phyloP scores from a whole-genome alignment of 2,888 invertebrate genomes.

The Mythimna pallens region DNA sequence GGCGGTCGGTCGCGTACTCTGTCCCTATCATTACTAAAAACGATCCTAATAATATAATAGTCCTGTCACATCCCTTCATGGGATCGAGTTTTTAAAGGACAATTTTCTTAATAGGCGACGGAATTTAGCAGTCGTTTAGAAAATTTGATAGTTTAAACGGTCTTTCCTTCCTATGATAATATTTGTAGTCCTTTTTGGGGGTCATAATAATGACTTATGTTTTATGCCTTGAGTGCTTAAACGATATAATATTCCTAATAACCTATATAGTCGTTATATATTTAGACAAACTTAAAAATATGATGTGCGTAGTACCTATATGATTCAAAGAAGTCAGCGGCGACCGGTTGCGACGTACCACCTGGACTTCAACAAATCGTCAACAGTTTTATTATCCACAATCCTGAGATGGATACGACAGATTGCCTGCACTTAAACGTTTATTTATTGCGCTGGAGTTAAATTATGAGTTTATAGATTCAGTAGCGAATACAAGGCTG shows the following conservation, averaged over 20 bases:
- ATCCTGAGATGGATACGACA: slow-evolving; percentile 64
- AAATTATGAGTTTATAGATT: slow-evolving; percentile 68
- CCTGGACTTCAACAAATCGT: slow-evolving; percentile 59
- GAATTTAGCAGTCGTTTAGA: slow-evolving; percentile 85
- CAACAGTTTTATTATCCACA: slow-evolving; percentile 63
- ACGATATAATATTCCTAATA: slow-evolving; percentile 22
- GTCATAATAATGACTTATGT: slow-evolving; percentile 67
- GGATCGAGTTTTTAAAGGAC: slow-evolving; percentile 85
- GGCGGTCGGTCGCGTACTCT: slow-evolving; percentile 84
- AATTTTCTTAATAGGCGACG: slow-evolving; percentile 86
- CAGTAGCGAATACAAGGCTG: slow-evolving; percentile 64
- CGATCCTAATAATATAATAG: slow-evolving; percentile 90
- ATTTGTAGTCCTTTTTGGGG: slow-evolving; percentile 64
- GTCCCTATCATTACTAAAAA: slow-evolving; percentile 89
- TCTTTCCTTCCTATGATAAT: slow-evolving; percentile 71
- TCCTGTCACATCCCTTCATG: slow-evolving; percentile 87
- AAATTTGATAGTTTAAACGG: slow-evolving; percentile 79
- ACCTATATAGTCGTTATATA: slow-evolving; percentile 3
- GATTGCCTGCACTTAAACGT: slow-evolving; percentile 65
- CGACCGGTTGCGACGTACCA: slow-evolving; percentile 41
- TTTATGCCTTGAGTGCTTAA: slow-evolving; percentile 14
- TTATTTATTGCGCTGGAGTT: slow-evolving; percentile 64
- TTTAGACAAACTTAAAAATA: slow-evolving; percentile 40
- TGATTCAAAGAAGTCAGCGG: slow-evolving; percentile 29
- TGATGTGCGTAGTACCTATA: slow-evolving; percentile 18